Conservation (phyloP, 92 coral and sea anemone genomes). For the Porites lobata region DNA sequence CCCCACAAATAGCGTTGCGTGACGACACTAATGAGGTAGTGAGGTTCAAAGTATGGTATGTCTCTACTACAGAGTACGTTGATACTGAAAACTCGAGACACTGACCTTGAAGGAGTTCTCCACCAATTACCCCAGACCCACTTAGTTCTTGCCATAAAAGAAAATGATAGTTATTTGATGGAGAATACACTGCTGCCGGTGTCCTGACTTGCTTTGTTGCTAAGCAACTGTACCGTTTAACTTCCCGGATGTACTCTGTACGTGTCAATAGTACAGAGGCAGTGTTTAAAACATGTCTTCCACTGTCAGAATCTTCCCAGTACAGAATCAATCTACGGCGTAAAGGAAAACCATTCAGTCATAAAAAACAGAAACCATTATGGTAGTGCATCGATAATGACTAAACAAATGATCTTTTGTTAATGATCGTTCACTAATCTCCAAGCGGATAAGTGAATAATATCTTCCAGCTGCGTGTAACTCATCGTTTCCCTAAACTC, state of each 20-base stretch:
- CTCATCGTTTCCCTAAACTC: no score
- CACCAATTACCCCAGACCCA: slow-evolving; percentile 83
- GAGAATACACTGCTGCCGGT: slow-evolving; percentile 83
- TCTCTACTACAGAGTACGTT: background rate
- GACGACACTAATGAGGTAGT: no score
- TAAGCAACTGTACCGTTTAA: slow-evolving; percentile 63
- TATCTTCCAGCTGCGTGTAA: no score
- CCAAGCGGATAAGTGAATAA: no score
- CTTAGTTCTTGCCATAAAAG: slow-evolving; percentile 92
- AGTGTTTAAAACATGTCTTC: slow-evolving; percentile 70
- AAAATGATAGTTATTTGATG: slow-evolving; percentile 75
- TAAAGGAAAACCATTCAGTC: no score
- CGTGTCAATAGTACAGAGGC: slow-evolving; percentile 68
- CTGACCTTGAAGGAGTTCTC: slow-evolving; percentile 73
- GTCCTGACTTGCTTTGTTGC: slow-evolving; percentile 67
- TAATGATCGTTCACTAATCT: no score
- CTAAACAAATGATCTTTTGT: no score
- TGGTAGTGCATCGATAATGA: no score
- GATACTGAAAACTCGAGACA: background rate
- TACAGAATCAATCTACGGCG: slow-evolving; percentile 77
- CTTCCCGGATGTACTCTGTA: slow-evolving; percentile 48
- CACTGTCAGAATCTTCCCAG: slow-evolving; percentile 88
- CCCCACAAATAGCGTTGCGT: no score
- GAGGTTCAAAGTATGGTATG: no score
- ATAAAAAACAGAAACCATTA: no score